These are phyloP conservation scores for Dendronephthya gigantea DNA, from an alignment of 64 coral and sea anemone genomes.

Conservation along the genomic window DNA sequence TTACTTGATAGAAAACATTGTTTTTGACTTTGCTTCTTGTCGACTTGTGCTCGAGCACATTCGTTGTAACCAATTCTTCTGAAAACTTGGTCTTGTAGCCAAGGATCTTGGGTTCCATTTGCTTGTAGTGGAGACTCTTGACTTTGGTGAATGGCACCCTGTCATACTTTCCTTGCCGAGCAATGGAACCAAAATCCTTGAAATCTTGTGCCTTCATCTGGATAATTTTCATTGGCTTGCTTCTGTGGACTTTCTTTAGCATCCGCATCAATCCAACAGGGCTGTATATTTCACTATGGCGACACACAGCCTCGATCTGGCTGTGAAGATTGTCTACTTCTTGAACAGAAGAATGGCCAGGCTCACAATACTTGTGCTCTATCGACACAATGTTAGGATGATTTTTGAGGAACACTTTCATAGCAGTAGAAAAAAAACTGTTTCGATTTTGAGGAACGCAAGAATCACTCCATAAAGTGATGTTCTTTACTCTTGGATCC, in stretches of 20 bases:
- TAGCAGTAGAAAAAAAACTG: conserved; percentile 2
- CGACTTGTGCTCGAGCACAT: no score
- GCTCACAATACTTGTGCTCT: conserved; percentile 15
- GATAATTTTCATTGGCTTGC: no score
- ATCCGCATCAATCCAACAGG: conserved; percentile 12
- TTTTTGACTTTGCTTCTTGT: neutral
- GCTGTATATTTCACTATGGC: conserved; percentile 16
- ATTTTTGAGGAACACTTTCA: conserved; percentile 8
- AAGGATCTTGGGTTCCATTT: no score
- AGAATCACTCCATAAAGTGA: conserved; percentile 8
- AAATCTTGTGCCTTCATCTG: no score
- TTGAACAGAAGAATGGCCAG: neutral
- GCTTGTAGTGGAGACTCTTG: no score
- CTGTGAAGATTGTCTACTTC: conserved; percentile 13
- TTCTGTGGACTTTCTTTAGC: conserved; percentile 5
- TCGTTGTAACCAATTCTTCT: no score
- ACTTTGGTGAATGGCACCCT: no score
- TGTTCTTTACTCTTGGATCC: neutral
- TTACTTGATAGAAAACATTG: neutral
- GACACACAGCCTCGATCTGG: conserved; percentile 7
- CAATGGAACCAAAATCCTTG: no score
- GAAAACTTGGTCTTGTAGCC: no score
- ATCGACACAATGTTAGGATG: neutral
- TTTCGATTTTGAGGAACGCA: conserved; percentile 15
- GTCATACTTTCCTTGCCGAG: no score